Evolutionary conservation across 1,140 invertebrate genomes (phyloP).

Genomic region (Anagrus nilaparvatae): DNA sequence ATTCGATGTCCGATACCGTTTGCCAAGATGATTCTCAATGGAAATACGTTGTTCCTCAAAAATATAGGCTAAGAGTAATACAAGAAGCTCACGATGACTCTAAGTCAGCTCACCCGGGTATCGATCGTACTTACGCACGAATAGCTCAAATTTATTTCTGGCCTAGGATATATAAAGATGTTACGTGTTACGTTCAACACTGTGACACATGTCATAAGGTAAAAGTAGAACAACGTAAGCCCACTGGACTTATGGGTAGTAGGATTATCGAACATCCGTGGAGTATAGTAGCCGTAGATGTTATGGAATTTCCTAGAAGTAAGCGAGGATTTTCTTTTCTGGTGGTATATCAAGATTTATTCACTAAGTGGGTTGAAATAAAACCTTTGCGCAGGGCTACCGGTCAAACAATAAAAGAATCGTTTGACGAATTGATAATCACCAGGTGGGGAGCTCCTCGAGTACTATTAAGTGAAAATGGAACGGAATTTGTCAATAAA

Average conservation of each 20-base stretch:
- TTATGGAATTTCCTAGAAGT: constrained; percentile 12
- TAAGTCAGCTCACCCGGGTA: neutral
- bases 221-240: neutral
- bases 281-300: constrained; percentile 9
- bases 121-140: constrained; percentile 7
- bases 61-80: neutral
- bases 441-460: constrained; percentile 11
- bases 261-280: constrained; percentile 7
- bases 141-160: constrained; percentile 4
- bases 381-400: too few relatives aligned
- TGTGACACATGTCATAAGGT: neutral
- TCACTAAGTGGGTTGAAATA: constrained; percentile 12
- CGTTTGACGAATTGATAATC: too few relatives aligned
- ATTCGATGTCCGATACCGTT: neutral
- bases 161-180: neutral
- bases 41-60: neutral
- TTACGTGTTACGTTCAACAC: neutral
- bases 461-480: constrained; percentile 8
- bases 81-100: neutral
- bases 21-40: neutral
- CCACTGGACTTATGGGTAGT: neutral
- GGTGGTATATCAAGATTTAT: constrained; percentile 13
- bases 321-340: constrained; percentile 4
- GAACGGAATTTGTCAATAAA: constrained; percentile 10
- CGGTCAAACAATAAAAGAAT: too few relatives aligned